These are phyloP conservation scores for Sylvia borin DNA, from an alignment of 2,797 vertebrate species.

Conservation along the genomic window DNA sequence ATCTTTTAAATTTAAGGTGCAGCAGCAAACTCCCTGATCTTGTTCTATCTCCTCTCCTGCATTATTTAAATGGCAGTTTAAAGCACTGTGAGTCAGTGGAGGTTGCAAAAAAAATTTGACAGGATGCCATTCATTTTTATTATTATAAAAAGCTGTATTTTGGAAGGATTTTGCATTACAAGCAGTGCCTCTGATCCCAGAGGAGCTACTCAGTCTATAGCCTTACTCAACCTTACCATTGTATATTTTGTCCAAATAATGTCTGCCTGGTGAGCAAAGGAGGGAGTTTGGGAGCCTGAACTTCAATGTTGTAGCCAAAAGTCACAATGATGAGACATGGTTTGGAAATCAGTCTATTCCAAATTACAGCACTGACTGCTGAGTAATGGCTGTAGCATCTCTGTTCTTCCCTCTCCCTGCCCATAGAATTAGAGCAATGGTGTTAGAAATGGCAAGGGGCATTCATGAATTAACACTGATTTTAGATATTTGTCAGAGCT, in stretches of 20 bases:
- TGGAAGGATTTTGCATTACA: background rate
- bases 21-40: background rate
- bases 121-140: background rate
- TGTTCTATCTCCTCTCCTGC: background rate
- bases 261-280: background rate
- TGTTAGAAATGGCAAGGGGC: background rate
- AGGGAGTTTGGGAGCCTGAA: background rate
- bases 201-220: background rate
- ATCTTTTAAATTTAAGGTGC: background rate
- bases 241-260: background rate
- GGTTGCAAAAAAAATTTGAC: background rate
- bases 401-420: background rate
- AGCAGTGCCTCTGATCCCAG: background rate
- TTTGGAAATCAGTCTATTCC: background rate
- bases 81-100: background rate
- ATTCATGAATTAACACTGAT: background rate
- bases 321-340: background rate
- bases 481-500: background rate
- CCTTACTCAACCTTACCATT: background rate
- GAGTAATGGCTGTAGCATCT: background rate
- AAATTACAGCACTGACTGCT: background rate
- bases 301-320: background rate
- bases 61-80: conserved; percentile 24
- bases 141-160: background rate
- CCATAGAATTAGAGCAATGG: background rate